Conservation (phyloP, 2,888 invertebrate genomes). For the Epinotia demarniana region DNA sequence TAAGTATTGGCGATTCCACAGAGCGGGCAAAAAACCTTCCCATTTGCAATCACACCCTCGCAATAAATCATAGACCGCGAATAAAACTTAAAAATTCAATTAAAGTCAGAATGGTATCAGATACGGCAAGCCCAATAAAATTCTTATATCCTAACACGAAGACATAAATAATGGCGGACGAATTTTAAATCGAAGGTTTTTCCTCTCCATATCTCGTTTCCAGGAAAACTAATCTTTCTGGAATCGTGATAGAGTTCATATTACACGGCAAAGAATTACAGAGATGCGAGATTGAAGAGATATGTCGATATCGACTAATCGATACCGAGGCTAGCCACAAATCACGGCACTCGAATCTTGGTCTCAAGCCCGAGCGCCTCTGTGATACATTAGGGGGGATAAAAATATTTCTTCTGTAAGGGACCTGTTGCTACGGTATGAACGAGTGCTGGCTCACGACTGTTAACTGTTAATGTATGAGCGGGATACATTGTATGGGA, state of each 20-base stretch:
- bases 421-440: slow-evolving; percentile 77
- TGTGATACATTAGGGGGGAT: slow-evolving; percentile 78
- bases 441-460: slow-evolving; percentile 56
- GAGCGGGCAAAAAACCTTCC: neutral
- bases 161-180: slow-evolving; percentile 65
- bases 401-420: slow-evolving; percentile 76
- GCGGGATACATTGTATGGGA: neutral
- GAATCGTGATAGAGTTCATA: slow-evolving; percentile 8
- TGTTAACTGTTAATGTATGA: slow-evolving; percentile 9
- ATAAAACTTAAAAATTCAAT: slow-evolving; percentile 44
- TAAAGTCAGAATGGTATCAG: slow-evolving; percentile 39
- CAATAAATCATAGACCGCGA: slow-evolving; percentile 35
- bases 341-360: slow-evolving; percentile 57
- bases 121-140: slow-evolving; percentile 53
- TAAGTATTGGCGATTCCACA: neutral
- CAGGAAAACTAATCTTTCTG: neutral
- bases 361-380: slow-evolving; percentile 57
- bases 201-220: neutral
- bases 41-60: slow-evolving; percentile 11
- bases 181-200: slow-evolving; percentile 48
- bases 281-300: slow-evolving; percentile 6
- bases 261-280: neutral
- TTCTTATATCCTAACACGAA: slow-evolving; percentile 69
- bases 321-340: slow-evolving; percentile 60
- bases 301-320: slow-evolving; percentile 58